Conservation (phyloP, 2,797 vertebrate species). For the Muscicapa striata region DNA sequence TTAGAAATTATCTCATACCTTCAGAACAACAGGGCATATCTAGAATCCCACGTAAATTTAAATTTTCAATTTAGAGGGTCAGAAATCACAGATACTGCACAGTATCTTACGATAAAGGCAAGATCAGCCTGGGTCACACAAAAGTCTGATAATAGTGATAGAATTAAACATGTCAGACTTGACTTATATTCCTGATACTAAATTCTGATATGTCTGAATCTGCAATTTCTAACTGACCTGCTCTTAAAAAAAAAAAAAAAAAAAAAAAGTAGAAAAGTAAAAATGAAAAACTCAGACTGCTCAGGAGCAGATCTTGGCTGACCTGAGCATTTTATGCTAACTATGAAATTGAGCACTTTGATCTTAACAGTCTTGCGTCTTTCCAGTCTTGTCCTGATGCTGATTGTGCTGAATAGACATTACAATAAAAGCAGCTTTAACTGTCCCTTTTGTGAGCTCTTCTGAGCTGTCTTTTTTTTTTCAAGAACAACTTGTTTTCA, state of each 20-base stretch:
- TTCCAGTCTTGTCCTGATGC: not conserved
- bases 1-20: not conserved
- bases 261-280: no score
- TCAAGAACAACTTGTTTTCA: not conserved
- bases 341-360: not conserved
- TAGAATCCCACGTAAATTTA: not conserved
- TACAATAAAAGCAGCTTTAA: not conserved
- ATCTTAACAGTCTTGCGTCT: not conserved
- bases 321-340: not conserved
- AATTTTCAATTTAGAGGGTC: not conserved
- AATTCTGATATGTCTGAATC: not conserved
- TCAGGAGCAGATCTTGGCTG: not conserved
- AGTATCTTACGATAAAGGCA: rapidly evolving
- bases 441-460: not conserved
- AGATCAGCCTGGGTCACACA: not conserved
- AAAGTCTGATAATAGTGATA: not conserved
- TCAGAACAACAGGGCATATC: not conserved
- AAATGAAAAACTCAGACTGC: not conserved
- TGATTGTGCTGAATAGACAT: not conserved
- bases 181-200: not conserved
- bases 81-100: not conserved
- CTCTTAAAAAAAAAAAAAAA: not conserved
- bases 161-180: not conserved
- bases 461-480: not conserved
- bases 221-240: not conserved